phyloP scores from a whole-genome alignment of 2,888 invertebrate species.

The Elmis aenea region DNA sequence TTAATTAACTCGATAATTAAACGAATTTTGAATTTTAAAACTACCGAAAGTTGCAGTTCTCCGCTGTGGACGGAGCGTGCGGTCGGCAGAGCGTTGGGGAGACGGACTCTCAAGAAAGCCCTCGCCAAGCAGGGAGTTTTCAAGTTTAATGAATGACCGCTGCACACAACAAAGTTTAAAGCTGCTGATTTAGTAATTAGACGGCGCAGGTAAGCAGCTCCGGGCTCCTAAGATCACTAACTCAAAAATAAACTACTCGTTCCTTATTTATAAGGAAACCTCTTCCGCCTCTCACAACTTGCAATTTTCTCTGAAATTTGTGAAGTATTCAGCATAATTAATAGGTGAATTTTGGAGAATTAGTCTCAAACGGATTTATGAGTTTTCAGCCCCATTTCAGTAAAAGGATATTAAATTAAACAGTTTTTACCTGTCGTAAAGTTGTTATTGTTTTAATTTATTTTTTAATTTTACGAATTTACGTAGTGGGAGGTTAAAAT shows the following conservation, averaged over 20 bases:
- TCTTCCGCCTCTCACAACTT: slow-evolving; percentile 19
- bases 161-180: slow-evolving; percentile 43
- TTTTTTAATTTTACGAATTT: too few relatives aligned
- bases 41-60: slow-evolving; percentile 21
- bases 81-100: slow-evolving; percentile 18
- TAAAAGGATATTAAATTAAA: too few relatives aligned
- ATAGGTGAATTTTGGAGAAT: too few relatives aligned
- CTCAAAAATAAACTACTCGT: slow-evolving; percentile 25
- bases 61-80: slow-evolving; percentile 18
- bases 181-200: slow-evolving; percentile 48
- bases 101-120: slow-evolving; percentile 21
- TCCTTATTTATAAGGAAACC: slow-evolving; percentile 20
- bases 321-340: slow-evolving; percentile 19
- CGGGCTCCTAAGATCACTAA: slow-evolving; percentile 23
- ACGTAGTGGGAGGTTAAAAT: too few relatives aligned
- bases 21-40: slow-evolving; percentile 33
- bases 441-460: too few relatives aligned
- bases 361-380: too few relatives aligned
- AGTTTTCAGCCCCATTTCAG: too few relatives aligned
- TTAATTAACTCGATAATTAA: slow-evolving; percentile 35
- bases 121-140: slow-evolving; percentile 33
- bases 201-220: slow-evolving; percentile 38
- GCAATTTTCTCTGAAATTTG: slow-evolving; percentile 17
- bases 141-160: slow-evolving; percentile 48
- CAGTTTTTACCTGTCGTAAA: too few relatives aligned